Conservation (phyloP, 2,888 invertebrate species). For the Erynnis tages region DNA sequence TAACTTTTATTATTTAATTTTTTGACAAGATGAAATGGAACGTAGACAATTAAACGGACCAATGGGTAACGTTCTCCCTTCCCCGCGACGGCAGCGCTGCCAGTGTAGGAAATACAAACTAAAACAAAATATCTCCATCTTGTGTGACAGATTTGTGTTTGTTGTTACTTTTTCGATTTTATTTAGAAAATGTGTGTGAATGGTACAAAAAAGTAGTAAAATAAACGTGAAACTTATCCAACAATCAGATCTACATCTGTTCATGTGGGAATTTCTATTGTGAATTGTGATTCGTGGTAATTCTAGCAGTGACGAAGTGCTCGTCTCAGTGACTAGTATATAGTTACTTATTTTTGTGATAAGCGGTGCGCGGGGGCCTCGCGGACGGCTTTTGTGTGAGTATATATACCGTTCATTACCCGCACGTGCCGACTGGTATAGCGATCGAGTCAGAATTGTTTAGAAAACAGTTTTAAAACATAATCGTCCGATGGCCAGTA, state of each 20-base stretch:
- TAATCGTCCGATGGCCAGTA: conserved; percentile 50
- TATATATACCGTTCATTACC: conserved; percentile 56
- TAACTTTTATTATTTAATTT: conserved; percentile 5
- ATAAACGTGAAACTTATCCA: conserved; percentile 43
- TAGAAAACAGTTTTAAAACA: conserved; percentile 67
- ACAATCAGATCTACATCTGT: conserved; percentile 41
- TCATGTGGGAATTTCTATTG: conserved; percentile 41
- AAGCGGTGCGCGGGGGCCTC: conserved; percentile 77
- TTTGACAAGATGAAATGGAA: conserved; percentile 6
- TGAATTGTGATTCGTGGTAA: conserved; percentile 50
- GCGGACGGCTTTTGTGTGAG: conserved; percentile 74
- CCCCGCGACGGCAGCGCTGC: conserved; percentile 65
- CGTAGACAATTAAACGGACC: conserved; percentile 46
- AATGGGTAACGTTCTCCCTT: conserved; percentile 56
- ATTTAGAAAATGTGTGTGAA: conserved; percentile 59
- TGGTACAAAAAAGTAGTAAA: conserved; percentile 53
- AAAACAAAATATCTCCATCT: conserved; percentile 84
- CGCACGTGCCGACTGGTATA: conserved; percentile 49
- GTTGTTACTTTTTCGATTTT: conserved; percentile 76
- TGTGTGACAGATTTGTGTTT: conserved; percentile 84
- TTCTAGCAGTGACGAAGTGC: conserved; percentile 75
- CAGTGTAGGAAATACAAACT: conserved; percentile 71
- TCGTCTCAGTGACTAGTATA: conserved; percentile 76
- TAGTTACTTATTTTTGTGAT: conserved; percentile 82
- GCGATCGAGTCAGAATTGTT: conserved; percentile 63